These are phyloP conservation scores for Tympanuchus pallidicinctus DNA, from an alignment of 2,113 vertebrate genomes.

Conservation along the genomic window DNA sequence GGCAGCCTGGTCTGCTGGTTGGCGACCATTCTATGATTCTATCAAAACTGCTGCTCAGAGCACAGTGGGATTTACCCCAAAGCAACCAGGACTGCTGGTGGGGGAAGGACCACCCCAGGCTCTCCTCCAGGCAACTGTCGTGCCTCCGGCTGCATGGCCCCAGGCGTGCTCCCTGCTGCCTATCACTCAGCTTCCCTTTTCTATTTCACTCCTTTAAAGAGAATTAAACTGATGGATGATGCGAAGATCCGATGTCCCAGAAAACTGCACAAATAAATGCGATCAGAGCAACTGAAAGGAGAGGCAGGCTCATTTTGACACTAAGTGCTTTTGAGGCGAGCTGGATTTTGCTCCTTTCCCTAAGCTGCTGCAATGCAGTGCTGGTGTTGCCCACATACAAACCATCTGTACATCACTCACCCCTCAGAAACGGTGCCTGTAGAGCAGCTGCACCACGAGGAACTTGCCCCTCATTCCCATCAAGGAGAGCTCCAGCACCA, in stretches of 20 bases:
- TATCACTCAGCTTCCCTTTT: background rate
- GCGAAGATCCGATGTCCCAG: background rate
- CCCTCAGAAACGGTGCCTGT: background rate
- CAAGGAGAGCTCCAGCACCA: background rate
- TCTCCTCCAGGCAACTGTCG: background rate
- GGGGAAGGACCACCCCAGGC: background rate
- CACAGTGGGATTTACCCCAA: background rate
- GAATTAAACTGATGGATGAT: constrained; percentile 37
- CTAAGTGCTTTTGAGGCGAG: background rate
- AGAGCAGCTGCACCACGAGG: background rate
- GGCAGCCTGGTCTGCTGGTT: no score
- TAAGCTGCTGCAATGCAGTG: background rate
- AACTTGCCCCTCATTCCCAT: fast-evolving
- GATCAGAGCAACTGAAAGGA: background rate
- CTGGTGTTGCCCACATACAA: background rate
- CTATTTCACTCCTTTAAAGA: background rate
- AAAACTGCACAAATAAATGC: background rate
- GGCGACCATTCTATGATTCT: no score
- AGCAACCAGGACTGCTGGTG: background rate
- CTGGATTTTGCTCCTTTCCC: background rate
- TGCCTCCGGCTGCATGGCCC: constrained; percentile 4
- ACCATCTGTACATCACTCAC: background rate
- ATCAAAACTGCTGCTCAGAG: background rate
- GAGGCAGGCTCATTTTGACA: background rate
- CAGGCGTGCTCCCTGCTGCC: constrained; percentile 20